Base-by-base conservation (phyloP, 2,113 vertebrate genomes). In the Tamias sibiricus region DNA sequence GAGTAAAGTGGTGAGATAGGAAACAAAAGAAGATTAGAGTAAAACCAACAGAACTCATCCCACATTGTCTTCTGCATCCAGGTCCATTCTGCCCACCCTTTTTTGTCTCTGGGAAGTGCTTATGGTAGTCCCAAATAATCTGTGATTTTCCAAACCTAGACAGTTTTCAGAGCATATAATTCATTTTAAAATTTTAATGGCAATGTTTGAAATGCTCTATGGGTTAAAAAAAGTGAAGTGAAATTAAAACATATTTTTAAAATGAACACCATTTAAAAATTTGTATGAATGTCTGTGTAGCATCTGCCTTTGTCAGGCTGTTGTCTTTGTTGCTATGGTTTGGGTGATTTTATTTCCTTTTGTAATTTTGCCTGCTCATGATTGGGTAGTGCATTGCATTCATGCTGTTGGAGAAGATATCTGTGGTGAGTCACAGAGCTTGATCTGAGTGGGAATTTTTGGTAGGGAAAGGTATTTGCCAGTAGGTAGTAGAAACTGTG, bases 311-410 rank as follows among this genome's bases (percentile, higher is more conserved):
- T 98, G 97, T 97, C 97, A 97, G 97, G 96, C 97, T 97, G 97
- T 97, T 97, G 95, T 98, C 97, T 98, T 98, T 98, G 98, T 98
- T 98, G 97, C 98, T 97, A 95, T 98, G 98, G 98, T 92, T 93
- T 92, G 93, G 89, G 80, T 47, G 98, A 94, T 97, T 98, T 98
- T 98, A 96, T 97, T 98, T 98, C 98, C 97, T 98, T 97, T 97
- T 96, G 97, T 98, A 97, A 97, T 97, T 95, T 97, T 98, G 98
- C 98, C 98, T 98, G 97, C 96, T 96, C 86, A 93, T 95, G 98
- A 98, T 98, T 98, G 98, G 97, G 90, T 97, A 95, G 97, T 95
- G 91, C 77, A 82, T 75, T 80, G 85, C 96, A 81, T 95, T 97
- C 93, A 30, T 66, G 83, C 97, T 98, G 94, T 97, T 96, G 97